A percentile compares a stretch with the other conserved stretches of the same genome.
These are phyloP conservation scores for Bombylius discolor DNA, from an alignment of 2,888 invertebrate genomes.

Conservation along the genomic window DNA sequence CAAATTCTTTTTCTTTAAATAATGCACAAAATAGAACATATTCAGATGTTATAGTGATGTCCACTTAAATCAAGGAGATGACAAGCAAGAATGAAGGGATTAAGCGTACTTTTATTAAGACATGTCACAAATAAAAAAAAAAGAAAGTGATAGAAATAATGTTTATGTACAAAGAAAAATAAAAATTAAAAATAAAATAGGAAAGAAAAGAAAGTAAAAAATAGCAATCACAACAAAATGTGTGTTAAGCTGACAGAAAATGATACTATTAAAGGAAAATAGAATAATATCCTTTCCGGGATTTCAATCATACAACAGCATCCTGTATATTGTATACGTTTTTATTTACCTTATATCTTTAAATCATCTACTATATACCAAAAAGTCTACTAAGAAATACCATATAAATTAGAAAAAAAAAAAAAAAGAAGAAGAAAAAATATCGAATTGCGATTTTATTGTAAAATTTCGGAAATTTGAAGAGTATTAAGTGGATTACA, in stretches of 20 bases:
- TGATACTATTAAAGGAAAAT: background rate
- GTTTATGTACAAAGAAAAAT: background rate
- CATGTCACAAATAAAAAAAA: background rate
- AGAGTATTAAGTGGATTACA: conserved; percentile 8
- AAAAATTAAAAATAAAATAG: background rate
- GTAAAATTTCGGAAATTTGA: background rate
- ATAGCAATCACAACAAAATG: conserved; percentile 1
- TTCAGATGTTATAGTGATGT: background rate
- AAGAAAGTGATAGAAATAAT: background rate
- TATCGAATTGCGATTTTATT: background rate
- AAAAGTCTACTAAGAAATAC: too few relatives aligned
- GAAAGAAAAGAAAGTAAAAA: background rate
- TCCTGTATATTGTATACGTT: too few relatives aligned
- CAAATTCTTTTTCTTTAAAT: too few relatives aligned
- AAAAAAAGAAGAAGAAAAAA: background rate
- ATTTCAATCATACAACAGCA: background rate
- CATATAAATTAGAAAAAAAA: too few relatives aligned
- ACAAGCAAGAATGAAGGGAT: conserved; percentile 5
- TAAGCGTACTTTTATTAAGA: conserved; percentile 2
- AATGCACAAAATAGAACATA: background rate
- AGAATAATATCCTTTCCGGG: background rate
- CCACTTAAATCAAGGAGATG: conserved; percentile 2
- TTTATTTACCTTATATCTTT: too few relatives aligned
- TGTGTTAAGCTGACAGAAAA: background rate
- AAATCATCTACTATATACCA: too few relatives aligned